phyloP scores from a whole-genome alignment of 2,888 invertebrate genomes.

The Galerucella pusilla region DNA sequence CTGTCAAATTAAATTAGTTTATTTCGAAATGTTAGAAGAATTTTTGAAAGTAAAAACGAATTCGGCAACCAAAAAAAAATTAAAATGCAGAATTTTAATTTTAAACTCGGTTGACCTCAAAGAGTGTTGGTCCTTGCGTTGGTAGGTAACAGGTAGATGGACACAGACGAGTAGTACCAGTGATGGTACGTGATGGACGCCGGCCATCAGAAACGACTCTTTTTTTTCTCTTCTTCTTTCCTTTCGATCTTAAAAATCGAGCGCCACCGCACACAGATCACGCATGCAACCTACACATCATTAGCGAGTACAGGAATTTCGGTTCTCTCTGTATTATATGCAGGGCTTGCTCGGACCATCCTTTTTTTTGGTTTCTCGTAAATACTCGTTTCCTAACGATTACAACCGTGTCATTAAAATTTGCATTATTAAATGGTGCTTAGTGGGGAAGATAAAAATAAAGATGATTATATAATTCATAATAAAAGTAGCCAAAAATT shows the following conservation, averaged over 20 bases:
- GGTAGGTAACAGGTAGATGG: constrained; percentile 15
- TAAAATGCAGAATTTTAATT: constrained; percentile 1
- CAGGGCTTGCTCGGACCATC: background rate
- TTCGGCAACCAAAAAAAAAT: background rate
- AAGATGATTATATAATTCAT: background rate
- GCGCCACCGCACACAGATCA: constrained; percentile 26
- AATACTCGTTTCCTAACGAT: background rate
- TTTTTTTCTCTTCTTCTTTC: background rate
- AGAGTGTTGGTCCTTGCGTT: constrained; percentile 3
- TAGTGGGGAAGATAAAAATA: constrained; percentile 4
- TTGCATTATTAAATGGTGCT: background rate
- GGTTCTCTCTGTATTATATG: constrained; percentile 21
- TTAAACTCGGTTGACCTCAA: constrained; percentile 14
- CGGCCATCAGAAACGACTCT: background rate
- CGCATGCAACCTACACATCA: constrained; percentile 42
- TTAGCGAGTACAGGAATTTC: constrained; percentile 31
- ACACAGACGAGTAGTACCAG: constrained; percentile 9
- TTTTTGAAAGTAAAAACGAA: background rate
- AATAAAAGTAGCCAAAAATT: no score
- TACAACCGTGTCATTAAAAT: background rate
- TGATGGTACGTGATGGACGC: constrained; percentile 16
- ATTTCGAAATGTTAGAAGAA: background rate
- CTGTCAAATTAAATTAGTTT: background rate
- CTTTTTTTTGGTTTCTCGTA: background rate
- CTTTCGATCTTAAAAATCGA: constrained; percentile 13